phyloP scores from a whole-genome alignment of 2,888 invertebrate genomes.

The Neoaliturus tenellus region DNA sequence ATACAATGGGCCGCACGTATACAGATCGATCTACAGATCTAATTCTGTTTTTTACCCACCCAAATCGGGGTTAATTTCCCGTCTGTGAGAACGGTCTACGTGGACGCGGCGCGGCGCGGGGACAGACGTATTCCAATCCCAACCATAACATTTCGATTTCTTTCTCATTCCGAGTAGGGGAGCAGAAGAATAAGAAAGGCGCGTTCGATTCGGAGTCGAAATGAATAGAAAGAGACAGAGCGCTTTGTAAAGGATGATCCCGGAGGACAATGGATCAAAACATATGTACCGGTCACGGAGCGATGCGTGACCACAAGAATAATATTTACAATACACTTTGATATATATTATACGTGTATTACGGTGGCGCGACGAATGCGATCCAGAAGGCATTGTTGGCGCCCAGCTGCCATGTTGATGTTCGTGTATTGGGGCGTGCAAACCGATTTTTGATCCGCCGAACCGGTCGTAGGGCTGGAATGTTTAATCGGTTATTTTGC shows the following conservation, averaged over 20 bases:
- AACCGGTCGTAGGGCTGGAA: conserved; percentile 22
- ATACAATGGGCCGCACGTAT: conserved; percentile 12
- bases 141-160: conserved; percentile 57
- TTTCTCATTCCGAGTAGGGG: conserved; percentile 48
- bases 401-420: neutral
- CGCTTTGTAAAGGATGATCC: conserved; percentile 45
- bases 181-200: conserved; percentile 44
- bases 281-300: conserved; percentile 54
- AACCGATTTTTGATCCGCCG: conserved; percentile 16
- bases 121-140: conserved; percentile 55
- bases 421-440: conserved; percentile 24
- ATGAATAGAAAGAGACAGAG: conserved; percentile 56
- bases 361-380: conserved; percentile 61
- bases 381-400: neutral
- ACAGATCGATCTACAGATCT: neutral
- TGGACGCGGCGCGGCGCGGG: conserved; percentile 10
- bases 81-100: conserved; percentile 40
- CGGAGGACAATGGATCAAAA: conserved; percentile 39
- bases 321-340: conserved; percentile 65
- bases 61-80: conserved; percentile 48
- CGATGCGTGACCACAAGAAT: conserved; percentile 59
- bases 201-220: conserved; percentile 54
- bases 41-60: conserved; percentile 42
- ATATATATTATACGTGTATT: conserved; percentile 64
- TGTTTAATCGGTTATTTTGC: conserved; percentile 32